Evolutionary conservation across 2,888 invertebrate species (phyloP).

Genomic region (Tetanocera ferruginea): DNA sequence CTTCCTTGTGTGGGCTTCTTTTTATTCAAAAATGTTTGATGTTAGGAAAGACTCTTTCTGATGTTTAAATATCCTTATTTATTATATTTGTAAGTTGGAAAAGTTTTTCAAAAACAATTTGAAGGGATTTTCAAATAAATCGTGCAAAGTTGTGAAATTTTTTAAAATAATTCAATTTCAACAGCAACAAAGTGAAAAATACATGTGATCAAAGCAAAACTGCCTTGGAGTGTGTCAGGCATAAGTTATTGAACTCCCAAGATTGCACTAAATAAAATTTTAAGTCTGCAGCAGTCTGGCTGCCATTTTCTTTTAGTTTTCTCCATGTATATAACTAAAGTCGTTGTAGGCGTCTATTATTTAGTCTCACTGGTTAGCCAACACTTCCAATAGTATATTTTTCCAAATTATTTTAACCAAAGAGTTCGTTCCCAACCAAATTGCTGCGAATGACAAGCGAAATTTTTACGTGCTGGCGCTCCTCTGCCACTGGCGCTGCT

Average conservation of each 20-base stretch:
- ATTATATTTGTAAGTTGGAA: neutral
- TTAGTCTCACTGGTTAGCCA: neutral
- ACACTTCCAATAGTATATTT: neutral
- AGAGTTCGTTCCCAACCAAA: neutral
- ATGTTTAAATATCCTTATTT: neutral
- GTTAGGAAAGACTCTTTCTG: neutral
- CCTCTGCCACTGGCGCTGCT: slow-evolving; percentile 43
- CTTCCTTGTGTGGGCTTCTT: neutral
- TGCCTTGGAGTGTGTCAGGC: neutral
- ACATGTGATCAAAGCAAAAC: neutral
- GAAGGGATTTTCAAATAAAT: slow-evolving; percentile 14
- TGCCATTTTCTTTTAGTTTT: slow-evolving; percentile 13
- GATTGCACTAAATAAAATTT: neutral
- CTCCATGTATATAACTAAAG: neutral
- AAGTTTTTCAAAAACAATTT: slow-evolving; percentile 15
- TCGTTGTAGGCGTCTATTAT: neutral
- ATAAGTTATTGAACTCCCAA: neutral
- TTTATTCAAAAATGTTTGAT: neutral
- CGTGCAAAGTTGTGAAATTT: neutral
- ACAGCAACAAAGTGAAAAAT: slow-evolving; percentile 1
- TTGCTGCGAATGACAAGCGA: slow-evolving; percentile 48
- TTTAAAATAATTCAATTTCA: neutral
- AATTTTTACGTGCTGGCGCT: slow-evolving; percentile 56
- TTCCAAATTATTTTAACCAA: neutral
- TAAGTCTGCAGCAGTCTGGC: neutral